A percentile compares a stretch with the other conserved stretches of the same genome.
phyloP scores from a whole-genome alignment of 2,797 vertebrate genomes.

The Geotrypetes seraphini region DNA sequence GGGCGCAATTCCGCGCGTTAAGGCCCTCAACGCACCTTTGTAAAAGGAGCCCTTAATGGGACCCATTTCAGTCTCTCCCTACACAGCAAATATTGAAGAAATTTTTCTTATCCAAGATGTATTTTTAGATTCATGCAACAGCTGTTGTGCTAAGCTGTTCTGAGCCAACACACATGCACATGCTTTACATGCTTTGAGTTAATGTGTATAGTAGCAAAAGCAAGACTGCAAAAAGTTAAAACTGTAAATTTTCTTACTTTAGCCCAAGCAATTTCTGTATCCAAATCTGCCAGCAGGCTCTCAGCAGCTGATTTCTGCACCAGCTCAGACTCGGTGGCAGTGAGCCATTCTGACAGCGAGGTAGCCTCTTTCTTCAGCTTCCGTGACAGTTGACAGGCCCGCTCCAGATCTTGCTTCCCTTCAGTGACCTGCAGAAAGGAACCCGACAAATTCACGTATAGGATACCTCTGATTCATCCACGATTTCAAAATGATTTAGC shows the following conservation, averaged over 20 bases:
- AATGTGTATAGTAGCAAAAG: no score
- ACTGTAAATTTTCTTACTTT: constrained; percentile 72
- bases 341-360: constrained; percentile 77
- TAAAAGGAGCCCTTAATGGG: no score
- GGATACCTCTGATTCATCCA: background rate
- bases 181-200: no score
- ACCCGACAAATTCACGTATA: no score
- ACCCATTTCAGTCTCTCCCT: no score
- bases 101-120: no score
- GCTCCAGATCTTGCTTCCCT: constrained; percentile 90
- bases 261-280: constrained; percentile 82
- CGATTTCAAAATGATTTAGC: background rate
- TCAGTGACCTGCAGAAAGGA: constrained; percentile 73
- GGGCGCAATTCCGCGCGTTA: no score
- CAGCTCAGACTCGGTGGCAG: constrained; percentile 59
- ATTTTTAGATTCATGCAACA: no score
- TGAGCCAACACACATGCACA: no score
- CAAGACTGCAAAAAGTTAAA: background rate
- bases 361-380: constrained; percentile 73
- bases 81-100: no score
- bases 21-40: no score
- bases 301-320: constrained; percentile 75
- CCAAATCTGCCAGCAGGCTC: constrained; percentile 75
- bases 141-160: no score
- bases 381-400: constrained; percentile 73